These are phyloP conservation scores for Poecilobothrus nobilitatus DNA, from an alignment of 2,888 invertebrate genomes.

Conservation along the genomic window DNA sequence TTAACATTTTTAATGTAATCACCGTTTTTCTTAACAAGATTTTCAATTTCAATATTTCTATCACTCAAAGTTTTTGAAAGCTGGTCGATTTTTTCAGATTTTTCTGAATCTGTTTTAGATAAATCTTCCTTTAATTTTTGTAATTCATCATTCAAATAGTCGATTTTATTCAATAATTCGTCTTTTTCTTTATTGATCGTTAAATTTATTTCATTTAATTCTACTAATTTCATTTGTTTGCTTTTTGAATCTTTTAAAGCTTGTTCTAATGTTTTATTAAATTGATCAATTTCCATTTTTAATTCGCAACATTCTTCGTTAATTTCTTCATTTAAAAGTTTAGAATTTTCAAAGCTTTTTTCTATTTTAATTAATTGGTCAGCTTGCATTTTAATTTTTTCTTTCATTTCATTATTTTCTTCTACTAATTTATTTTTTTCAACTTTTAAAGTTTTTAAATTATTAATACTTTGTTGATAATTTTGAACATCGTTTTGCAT, in stretches of 20 bases:
- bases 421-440: background rate
- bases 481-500: constrained; percentile 5
- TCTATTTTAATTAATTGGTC: too few species aligned
- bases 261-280: background rate
- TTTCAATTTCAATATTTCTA: constrained; percentile 15
- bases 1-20: constrained; percentile 12
- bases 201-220: constrained; percentile 11
- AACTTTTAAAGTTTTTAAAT: background rate
- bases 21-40: constrained; percentile 11
- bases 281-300: constrained; percentile 5
- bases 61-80: constrained; percentile 14
- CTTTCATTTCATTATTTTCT: constrained; percentile 14
- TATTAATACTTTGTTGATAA: background rate
- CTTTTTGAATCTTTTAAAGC: constrained; percentile 10
- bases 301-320: constrained; percentile 2
- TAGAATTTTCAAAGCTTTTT: constrained; percentile 12
- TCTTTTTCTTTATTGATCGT: background rate
- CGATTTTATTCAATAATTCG: constrained; percentile 10
- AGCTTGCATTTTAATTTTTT: too few species aligned
- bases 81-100: constrained; percentile 13
- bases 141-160: constrained; percentile 7
- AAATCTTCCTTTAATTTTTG: constrained; percentile 16
- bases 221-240: constrained; percentile 11
- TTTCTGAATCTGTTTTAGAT: background rate
- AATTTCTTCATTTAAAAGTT: background rate